Percentiles rank a stretch among this genome's conserved stretches.
These are phyloP conservation scores for Balaeniceps rex DNA, from an alignment of 2,113 vertebrate species.

Conservation along the genomic window DNA sequence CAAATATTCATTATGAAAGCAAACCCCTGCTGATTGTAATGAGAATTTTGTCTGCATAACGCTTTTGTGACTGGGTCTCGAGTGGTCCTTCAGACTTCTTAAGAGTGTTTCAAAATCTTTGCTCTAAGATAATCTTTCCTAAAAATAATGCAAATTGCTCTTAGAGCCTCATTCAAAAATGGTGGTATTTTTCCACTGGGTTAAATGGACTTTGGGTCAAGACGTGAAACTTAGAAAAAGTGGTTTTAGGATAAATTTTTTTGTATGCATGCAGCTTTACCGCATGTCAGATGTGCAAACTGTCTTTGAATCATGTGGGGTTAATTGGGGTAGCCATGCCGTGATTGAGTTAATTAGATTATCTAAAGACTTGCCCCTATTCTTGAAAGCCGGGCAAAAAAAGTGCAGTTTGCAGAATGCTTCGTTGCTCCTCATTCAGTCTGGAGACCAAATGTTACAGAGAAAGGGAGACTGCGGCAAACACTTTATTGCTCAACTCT, in stretches of 20 bases:
- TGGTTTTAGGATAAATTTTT: background rate
- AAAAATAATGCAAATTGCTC: slow-evolving; percentile 32
- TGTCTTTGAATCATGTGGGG: background rate
- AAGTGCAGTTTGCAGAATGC: background rate
- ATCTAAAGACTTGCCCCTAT: background rate
- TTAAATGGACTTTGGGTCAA: background rate
- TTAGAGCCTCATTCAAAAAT: background rate
- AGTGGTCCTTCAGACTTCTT: slow-evolving; percentile 16
- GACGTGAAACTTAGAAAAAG: background rate
- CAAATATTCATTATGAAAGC: slow-evolving; percentile 39
- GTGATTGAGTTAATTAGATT: background rate
- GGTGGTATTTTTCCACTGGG: background rate
- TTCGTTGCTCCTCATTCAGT: background rate
- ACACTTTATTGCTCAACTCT: background rate
- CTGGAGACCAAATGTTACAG: background rate
- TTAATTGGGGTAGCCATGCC: background rate
- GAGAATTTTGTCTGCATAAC: slow-evolving; percentile 43
- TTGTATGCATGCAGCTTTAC: background rate
- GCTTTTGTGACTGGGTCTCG: slow-evolving; percentile 23
- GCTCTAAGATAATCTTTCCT: slow-evolving; percentile 1
- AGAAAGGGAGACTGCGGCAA: background rate
- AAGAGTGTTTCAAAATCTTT: slow-evolving; percentile 15
- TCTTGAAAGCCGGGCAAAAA: background rate
- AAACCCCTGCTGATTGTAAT: slow-evolving; percentile 54
- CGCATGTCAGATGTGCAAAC: background rate